Percentiles rank a stretch among this genome's conserved stretches.
Evolutionary conservation across 1,140 invertebrate genomes (phyloP).

Genomic region (Piezodorus guildinii): DNA sequence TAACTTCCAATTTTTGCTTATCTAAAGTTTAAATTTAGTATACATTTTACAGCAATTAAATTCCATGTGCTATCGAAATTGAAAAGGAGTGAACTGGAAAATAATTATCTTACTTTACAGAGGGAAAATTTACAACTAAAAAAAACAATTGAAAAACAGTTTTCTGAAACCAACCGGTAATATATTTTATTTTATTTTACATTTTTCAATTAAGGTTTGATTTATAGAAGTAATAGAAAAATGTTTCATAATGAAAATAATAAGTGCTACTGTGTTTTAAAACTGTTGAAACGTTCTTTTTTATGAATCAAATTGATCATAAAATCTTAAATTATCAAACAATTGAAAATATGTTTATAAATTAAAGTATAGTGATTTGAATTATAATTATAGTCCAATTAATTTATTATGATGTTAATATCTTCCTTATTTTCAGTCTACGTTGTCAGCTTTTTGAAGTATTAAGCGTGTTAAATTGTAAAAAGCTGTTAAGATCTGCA

Average conservation of each 20-base stretch:
- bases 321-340: too few species aligned
- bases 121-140: not conserved
- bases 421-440: not conserved
- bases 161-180: not conserved
- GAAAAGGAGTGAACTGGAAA: not conserved
- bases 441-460: not conserved
- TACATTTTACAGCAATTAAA: not conserved
- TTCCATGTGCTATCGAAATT: not conserved
- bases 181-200: not conserved
- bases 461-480: not conserved
- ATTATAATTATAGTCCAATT: too few species aligned
- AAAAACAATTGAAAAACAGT: not conserved
- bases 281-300: too few species aligned
- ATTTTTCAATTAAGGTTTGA: too few species aligned
- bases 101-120: not conserved
- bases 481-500: not conserved
- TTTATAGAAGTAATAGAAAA: too few species aligned
- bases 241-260: not conserved
- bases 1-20: not conserved
- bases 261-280: too few species aligned
- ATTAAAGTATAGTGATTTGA: too few species aligned
- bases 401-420: not conserved
- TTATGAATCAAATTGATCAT: too few species aligned
- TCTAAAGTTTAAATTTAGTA: not conserved
- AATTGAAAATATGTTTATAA: too few species aligned